Percentiles rank a stretch among this genome's conserved stretches.
Evolutionary conservation across 2,113 vertebrate genomes (phyloP).

Genomic region (Ibidorhyncha struthersii): DNA sequence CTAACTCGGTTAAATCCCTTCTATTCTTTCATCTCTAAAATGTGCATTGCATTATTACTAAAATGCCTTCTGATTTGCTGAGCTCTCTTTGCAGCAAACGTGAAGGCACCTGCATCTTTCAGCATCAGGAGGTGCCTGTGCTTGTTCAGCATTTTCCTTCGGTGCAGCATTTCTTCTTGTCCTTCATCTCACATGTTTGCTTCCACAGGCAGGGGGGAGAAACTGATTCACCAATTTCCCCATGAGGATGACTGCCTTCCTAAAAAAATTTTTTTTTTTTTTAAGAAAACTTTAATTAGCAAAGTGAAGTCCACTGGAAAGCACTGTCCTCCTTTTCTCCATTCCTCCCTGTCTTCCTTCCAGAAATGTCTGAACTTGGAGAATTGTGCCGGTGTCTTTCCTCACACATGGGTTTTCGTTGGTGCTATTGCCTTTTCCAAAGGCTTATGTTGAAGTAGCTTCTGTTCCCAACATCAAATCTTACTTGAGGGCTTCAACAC

Average conservation of each 20-base stretch:
- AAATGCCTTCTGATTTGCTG: background rate
- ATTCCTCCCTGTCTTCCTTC: background rate
- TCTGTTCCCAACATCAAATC: background rate
- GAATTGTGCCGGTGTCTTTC: background rate
- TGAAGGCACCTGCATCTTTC: background rate
- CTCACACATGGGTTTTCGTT: rapidly evolving
- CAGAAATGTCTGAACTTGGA: background rate
- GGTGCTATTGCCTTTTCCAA: background rate
- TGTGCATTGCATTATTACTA: background rate
- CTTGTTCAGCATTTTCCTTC: background rate
- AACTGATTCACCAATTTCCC: background rate
- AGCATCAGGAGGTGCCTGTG: background rate
- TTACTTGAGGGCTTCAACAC: background rate
- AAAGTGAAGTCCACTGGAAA: background rate
- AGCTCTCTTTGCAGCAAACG: background rate
- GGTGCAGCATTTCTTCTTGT: background rate
- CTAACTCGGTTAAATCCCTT: background rate
- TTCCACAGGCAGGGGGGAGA: background rate
- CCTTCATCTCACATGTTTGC: background rate
- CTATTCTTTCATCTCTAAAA: background rate
- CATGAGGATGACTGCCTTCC: background rate
- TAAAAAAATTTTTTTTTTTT: background rate
- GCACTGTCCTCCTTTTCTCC: background rate
- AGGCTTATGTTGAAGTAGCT: background rate
- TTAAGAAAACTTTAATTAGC: background rate